Percentiles rank a stretch among this genome's conserved stretches.
Evolutionary conservation across 1,140 invertebrate genomes (phyloP).

Genomic region (Pseudomyrmex sp.): DNA sequence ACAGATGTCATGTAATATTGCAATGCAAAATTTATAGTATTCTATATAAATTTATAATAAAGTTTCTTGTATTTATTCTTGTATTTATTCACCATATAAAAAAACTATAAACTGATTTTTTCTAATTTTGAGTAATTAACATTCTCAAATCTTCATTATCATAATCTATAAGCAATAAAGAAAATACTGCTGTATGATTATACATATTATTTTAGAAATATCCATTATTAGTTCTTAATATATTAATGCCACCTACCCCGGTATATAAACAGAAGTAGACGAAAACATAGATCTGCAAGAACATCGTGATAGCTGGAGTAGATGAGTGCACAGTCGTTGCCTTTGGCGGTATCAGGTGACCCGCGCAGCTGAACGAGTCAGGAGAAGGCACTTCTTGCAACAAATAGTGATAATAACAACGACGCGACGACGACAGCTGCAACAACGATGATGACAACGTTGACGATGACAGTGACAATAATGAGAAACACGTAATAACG

Average conservation of each 20-base stretch:
- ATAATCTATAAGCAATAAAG: too few species aligned
- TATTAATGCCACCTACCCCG: conserved; percentile 54
- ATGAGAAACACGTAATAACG: not conserved
- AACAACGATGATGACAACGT: conserved; percentile 43
- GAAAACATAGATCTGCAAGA: conserved; percentile 25
- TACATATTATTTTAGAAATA: too few species aligned
- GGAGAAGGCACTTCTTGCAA: conserved; percentile 67
- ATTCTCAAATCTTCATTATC: too few species aligned
- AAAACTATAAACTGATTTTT: not conserved
- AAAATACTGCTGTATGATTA: too few species aligned
- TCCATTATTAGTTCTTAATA: not conserved
- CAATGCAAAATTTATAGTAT: not conserved
- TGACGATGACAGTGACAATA: conserved; percentile 39
- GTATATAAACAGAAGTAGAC: conserved; percentile 18
- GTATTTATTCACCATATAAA: not conserved
- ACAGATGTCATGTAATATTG: not conserved
- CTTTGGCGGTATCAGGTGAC: conserved; percentile 41
- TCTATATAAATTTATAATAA: too few species aligned
- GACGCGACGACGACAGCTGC: conserved; percentile 41
- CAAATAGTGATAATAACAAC: conserved; percentile 34
- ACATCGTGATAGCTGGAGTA: conserved; percentile 1
- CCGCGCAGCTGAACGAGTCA: conserved; percentile 29
- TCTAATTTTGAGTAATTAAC: not conserved
- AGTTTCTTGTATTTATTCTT: not conserved
- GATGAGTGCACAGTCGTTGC: conserved; percentile 25